Conservation (phyloP, 2,113 vertebrate species). For the Blennius ocellaris region DNA sequence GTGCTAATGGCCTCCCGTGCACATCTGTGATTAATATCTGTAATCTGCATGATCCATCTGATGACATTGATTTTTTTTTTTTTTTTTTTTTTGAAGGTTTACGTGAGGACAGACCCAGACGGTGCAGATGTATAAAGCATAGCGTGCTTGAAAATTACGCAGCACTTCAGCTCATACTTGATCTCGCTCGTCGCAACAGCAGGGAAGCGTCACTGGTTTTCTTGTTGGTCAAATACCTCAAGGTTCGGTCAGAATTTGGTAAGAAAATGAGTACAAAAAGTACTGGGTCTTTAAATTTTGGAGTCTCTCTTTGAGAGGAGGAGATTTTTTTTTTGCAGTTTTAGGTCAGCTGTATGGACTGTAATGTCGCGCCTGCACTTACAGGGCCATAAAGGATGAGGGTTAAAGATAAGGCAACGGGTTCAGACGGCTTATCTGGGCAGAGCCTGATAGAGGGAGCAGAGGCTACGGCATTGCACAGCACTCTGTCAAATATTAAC, state of each 20-base stretch:
- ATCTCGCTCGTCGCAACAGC: background rate
- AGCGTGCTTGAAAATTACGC: background rate
- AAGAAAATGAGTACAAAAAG: background rate
- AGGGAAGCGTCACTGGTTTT: background rate
- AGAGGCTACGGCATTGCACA: slow-evolving; percentile 67
- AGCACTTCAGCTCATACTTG: background rate
- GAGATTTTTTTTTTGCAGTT: slow-evolving; percentile 34
- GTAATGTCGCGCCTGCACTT: slow-evolving; percentile 51
- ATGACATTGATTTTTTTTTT: slow-evolving; percentile 81
- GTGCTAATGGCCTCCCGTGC: slow-evolving; percentile 15
- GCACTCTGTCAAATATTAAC: slow-evolving; percentile 73
- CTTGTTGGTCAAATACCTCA: too few relatives aligned
- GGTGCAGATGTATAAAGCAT: background rate
- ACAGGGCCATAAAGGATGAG: slow-evolving; percentile 58
- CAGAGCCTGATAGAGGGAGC: slow-evolving; percentile 64
- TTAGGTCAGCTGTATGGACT: slow-evolving; percentile 34
- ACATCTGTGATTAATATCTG: slow-evolving; percentile 84
- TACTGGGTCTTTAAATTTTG: background rate
- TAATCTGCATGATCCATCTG: slow-evolving; percentile 88
- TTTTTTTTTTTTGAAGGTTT: slow-evolving; percentile 64
- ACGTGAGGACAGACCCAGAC: slow-evolving; percentile 75
- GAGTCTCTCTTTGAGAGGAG: slow-evolving; percentile 6
- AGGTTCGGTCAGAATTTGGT: too few relatives aligned
- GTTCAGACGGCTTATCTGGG: slow-evolving; percentile 77
- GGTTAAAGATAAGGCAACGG: slow-evolving; percentile 67